phyloP scores from a whole-genome alignment of 2,797 vertebrate genomes.

The Megalops cyprinoides region DNA sequence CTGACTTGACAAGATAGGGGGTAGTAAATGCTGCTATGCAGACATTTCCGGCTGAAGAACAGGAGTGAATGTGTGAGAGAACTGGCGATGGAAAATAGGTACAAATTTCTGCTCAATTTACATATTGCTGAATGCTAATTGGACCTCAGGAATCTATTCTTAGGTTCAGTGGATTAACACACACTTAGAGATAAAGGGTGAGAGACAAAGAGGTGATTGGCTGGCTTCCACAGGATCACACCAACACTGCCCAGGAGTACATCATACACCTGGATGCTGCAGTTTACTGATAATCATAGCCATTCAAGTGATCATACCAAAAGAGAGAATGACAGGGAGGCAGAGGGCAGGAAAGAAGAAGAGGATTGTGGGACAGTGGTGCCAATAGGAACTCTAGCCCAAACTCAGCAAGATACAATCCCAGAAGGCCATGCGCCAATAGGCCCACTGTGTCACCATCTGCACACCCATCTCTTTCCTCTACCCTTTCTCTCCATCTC shows the following conservation, averaged over 20 bases:
- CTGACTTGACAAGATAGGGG: background rate
- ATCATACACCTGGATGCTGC: background rate
- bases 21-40: background rate
- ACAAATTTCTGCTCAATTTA: constrained; percentile 11
- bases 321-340: constrained; percentile 1
- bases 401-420: constrained; percentile 68
- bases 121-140: constrained; percentile 7
- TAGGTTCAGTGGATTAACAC: background rate
- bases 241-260: constrained; percentile 4
- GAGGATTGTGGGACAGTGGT: constrained; percentile 36
- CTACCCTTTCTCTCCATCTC: constrained; percentile 36
- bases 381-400: constrained; percentile 62
- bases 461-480: constrained; percentile 49
- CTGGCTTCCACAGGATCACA: background rate
- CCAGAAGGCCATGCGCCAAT: constrained; percentile 66
- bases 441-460: constrained; percentile 74
- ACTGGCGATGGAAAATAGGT: constrained; percentile 41
- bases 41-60: background rate
- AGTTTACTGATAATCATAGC: background rate
- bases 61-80: background rate
- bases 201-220: constrained; percentile 8
- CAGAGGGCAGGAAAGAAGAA: constrained; percentile 43
- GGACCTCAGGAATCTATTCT: constrained; percentile 14
- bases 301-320: background rate
- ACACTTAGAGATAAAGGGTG: constrained; percentile 18